Conservation (phyloP, 2,888 invertebrate genomes). For the Lepidocyrtinus sp. region DNA sequence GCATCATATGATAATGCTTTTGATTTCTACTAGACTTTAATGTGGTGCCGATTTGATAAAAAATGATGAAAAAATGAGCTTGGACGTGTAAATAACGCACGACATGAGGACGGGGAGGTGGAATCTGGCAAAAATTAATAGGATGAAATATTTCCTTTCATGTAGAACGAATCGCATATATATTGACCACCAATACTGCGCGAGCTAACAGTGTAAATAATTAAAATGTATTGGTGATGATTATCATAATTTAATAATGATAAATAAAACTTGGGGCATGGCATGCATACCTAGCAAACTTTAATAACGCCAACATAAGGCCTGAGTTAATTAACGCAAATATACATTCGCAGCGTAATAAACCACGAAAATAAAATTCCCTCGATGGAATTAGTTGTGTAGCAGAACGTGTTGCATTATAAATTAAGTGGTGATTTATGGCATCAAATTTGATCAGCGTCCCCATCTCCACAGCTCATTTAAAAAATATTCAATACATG, state of each 20-base stretch:
- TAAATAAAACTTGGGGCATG: slow-evolving; percentile 6
- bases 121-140: no score
- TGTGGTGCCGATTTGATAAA: slow-evolving; percentile 1
- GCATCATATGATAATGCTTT: no score
- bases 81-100: slow-evolving; percentile 6
- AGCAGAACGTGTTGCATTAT: slow-evolving; percentile 29
- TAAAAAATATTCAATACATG: background rate
- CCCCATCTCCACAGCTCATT: background rate
- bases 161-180: no score
- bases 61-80: slow-evolving; percentile 4
- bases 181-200: no score
- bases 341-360: background rate
- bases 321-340: background rate
- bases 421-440: slow-evolving; percentile 56
- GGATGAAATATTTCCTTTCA: background rate
- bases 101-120: background rate
- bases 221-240: background rate
- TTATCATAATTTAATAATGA: slow-evolving; percentile 10
- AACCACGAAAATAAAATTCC: background rate
- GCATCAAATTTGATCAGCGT: background rate
- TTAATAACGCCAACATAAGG: background rate
- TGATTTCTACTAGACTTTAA: background rate
- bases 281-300: no score
- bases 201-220: background rate
- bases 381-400: background rate